Evolutionary conservation across 1,140 invertebrate genomes (phyloP), one percentile per base, ranked within the genome.

Genomic region (Drepana arcuata): DNA sequence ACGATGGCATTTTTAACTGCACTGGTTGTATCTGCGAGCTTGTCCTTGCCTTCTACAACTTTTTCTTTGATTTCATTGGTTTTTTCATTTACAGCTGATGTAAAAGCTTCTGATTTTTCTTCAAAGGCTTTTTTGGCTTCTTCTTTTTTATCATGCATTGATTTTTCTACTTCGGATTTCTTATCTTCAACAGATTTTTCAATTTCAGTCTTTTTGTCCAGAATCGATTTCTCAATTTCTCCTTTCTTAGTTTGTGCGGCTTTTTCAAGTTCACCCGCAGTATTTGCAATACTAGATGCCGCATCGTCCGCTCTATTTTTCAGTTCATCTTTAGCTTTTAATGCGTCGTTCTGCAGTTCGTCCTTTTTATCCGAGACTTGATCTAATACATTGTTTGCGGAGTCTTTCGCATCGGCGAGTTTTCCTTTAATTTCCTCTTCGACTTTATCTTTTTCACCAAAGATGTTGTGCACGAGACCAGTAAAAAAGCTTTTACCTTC

Each of bases 391-490:
- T 78, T 52, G 10, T 64, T 63, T 24, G 58, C 56, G 1, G 66
- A 52, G 28, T 78, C 62, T 34, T 79, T 75, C 2, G 56, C 53
- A 41, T 78, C 68, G 13, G 55, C 34, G 21, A 75, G 46, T 43
- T 77, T 79, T 7, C 46, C 54, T 45, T 77, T 77, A 2, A 70
- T 39, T 37, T 74, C 74, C 21, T 71, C 61, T 49, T 81, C 74
- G 5, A 78, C 39, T 48, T 81, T 79, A 9, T 81, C 77, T 45
- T 81, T 81, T 34, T 77, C 72, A 9, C 77, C 77, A 34, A 79
- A 79, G 12, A 81, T 73, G 38, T 75, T 77, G 25, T 67, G 58
- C 1, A 81, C 74, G 16, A 81, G 34, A 24, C 74, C 77, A 1
- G 70, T 63, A 25, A 81, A 67, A 46, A 82, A 82, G 34, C 62